Conservation (phyloP, 2,888 invertebrate genomes). For the Lymantria dispar region DNA sequence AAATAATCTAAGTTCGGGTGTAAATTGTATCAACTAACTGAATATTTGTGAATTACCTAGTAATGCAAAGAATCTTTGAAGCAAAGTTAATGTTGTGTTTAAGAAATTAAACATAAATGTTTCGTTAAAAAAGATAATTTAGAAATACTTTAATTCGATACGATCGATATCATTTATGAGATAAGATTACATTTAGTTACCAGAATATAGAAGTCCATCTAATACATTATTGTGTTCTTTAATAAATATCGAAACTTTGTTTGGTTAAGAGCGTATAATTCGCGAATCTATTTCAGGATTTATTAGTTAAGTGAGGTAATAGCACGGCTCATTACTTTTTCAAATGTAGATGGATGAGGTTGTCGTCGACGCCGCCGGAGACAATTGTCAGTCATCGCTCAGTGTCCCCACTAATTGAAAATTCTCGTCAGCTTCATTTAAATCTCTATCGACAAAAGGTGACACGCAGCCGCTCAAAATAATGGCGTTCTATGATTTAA, state of each 20-base stretch:
- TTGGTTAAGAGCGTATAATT: conserved; percentile 5
- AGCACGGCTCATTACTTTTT: conserved; percentile 78
- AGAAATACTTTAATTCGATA: no score
- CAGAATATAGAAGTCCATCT: no score
- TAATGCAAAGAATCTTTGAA: no score
- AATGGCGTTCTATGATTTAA: conserved; percentile 45
- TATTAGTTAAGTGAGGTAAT: conserved; percentile 72
- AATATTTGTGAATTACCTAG: no score
- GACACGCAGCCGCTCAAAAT: conserved; percentile 57
- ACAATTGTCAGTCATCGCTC: conserved; percentile 78
- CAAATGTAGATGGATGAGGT: conserved; percentile 78
- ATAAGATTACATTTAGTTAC: no score
- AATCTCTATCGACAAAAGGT: conserved; percentile 69
- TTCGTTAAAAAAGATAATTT: no score
- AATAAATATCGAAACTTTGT: not conserved
- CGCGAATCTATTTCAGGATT: conserved; percentile 53
- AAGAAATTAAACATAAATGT: no score
- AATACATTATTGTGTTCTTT: no score
- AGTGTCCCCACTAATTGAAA: conserved; percentile 79
- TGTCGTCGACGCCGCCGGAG: conserved; percentile 61
- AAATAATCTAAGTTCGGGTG: no score
- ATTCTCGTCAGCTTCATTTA: conserved; percentile 76
- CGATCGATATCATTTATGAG: no score
- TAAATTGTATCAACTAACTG: no score
- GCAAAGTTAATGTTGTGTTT: no score